Percentiles rank a stretch among this genome's conserved stretches.
These are phyloP conservation scores for Platanista minor DNA, from an alignment of 2,113 vertebrate species.

Conservation along the genomic window DNA sequence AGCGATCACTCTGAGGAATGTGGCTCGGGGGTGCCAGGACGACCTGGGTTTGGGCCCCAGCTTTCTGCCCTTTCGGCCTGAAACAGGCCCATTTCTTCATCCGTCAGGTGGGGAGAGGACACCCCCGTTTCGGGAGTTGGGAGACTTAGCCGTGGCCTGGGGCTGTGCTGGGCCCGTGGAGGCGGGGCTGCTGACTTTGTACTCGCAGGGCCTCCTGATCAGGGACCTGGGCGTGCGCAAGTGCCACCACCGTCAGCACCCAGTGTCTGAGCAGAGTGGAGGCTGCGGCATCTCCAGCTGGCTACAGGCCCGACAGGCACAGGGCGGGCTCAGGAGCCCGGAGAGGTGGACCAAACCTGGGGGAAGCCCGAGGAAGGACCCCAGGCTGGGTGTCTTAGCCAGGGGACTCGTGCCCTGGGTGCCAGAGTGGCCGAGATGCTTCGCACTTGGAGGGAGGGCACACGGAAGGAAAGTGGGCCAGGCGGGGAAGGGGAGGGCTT, in stretches of 20 bases:
- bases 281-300: too few relatives aligned
- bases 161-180: neutral
- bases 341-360: neutral
- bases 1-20: neutral
- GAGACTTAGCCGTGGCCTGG: neutral
- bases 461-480: neutral
- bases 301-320: too few relatives aligned
- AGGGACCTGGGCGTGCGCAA: neutral
- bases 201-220: neutral
- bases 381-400: neutral
- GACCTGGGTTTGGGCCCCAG: neutral
- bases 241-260: rapidly evolving
- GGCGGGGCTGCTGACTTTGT: neutral
- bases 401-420: rapidly evolving
- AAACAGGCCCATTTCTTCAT: neutral
- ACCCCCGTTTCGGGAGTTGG: neutral
- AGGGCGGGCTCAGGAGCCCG: neutral
- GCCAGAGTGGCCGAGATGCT: neutral
- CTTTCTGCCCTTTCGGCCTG: neutral
- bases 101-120: neutral
- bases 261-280: neutral
- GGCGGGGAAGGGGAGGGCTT: neutral
- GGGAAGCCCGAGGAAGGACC: neutral
- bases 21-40: neutral
- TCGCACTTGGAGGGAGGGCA: neutral